Percentiles rank a stretch among this genome's conserved stretches.
phyloP scores from a whole-genome alignment of 2,113 vertebrate species.

The Callipepla californica region DNA sequence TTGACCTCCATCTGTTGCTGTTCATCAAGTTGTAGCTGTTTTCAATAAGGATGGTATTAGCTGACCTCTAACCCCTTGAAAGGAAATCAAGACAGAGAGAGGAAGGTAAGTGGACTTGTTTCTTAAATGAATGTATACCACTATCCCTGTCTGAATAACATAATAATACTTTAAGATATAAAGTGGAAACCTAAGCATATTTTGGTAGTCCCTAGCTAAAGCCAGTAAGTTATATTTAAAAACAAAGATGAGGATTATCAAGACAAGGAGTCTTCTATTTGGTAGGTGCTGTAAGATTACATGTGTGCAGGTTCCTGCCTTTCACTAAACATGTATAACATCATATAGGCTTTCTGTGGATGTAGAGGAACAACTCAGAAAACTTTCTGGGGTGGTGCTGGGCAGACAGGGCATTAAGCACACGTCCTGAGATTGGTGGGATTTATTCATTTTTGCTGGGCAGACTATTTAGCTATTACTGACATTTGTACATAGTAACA shows the following conservation, averaged over 20 bases:
- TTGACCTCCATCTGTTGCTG: background rate
- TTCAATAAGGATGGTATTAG: background rate
- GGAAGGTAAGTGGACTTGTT: background rate
- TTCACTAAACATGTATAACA: background rate
- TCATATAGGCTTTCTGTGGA: background rate
- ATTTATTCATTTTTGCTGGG: background rate
- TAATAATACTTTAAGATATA: background rate
- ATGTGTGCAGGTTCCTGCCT: background rate
- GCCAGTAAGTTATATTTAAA: background rate
- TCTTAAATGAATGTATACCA: background rate
- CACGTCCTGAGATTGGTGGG: background rate
- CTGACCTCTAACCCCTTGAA: background rate
- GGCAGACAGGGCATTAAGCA: background rate
- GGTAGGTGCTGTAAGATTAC: background rate
- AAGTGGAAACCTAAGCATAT: rapidly evolving
- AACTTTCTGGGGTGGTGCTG: background rate
- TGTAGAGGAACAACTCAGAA: background rate
- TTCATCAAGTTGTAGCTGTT: background rate
- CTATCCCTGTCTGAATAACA: background rate
- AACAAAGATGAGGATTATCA: background rate
- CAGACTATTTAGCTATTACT: background rate
- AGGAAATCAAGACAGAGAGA: background rate
- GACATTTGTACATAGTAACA: background rate
- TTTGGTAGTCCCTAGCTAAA: background rate
- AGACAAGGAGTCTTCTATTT: background rate